Evolutionary conservation across 2,888 invertebrate species (phyloP).

Genomic region (Molanna angustata): DNA sequence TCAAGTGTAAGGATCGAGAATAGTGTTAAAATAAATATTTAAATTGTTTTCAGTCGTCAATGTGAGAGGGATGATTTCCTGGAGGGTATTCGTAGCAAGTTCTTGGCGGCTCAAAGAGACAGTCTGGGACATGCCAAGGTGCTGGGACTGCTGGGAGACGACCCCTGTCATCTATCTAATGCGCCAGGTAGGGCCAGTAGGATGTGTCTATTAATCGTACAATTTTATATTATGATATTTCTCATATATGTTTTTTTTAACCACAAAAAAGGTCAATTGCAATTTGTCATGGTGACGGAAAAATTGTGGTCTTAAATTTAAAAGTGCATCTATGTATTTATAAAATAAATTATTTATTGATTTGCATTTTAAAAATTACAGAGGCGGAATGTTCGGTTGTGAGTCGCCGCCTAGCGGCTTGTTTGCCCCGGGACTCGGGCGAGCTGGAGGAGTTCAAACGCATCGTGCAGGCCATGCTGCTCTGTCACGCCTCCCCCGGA

Average conservation of each 20-base stretch:
- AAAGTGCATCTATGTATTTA: no score
- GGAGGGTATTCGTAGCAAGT: conserved; percentile 4
- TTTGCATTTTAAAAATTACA: no score
- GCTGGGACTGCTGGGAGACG: conserved; percentile 10
- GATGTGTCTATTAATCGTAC: no score
- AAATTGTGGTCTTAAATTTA: no score
- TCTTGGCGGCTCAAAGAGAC: background rate
- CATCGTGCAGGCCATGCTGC: conserved; percentile 11
- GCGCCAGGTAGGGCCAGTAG: no score
- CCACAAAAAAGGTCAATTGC: no score
- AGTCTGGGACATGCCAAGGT: conserved; percentile 6
- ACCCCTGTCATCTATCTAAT: conserved; percentile 11
- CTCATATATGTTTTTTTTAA: no score
- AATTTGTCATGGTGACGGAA: no score
- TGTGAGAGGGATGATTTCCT: conserved; percentile 20
- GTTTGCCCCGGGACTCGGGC: conserved; percentile 7
- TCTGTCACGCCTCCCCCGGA: conserved; percentile 9
- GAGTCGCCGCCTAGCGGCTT: conserved; percentile 1
- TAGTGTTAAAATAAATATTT: no score
- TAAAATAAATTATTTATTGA: no score
- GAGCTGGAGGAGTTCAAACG: conserved; percentile 15
- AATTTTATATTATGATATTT: no score
- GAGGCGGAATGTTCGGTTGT: conserved; percentile 11
- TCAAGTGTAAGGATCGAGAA: no score
- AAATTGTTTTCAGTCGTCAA: conserved; percentile 10